Conservation (phyloP, 2,113 vertebrate species). For the Blennius ocellaris region DNA sequence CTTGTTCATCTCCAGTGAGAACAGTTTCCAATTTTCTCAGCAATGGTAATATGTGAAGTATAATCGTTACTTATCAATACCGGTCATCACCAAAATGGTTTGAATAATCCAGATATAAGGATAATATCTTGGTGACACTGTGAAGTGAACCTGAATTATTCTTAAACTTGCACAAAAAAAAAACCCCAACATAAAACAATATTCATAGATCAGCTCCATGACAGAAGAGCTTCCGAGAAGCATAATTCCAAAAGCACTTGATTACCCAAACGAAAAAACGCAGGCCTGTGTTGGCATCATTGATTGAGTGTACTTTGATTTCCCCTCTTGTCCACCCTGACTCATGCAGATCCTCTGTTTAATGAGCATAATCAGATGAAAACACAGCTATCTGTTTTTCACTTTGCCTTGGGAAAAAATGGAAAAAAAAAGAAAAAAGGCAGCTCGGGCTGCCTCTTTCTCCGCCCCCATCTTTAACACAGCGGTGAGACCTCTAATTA, state of each 20-base stretch:
- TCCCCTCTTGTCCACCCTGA: conserved; percentile 40
- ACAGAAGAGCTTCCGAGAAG: not conserved
- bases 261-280: not conserved
- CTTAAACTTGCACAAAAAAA: not conserved
- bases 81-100: too few relatives aligned
- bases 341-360: conserved; percentile 67
- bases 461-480: conserved; percentile 88
- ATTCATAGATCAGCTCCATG: conserved; percentile 4
- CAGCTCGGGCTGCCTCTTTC: conserved; percentile 74
- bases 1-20: too few relatives aligned
- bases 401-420: conserved; percentile 78
- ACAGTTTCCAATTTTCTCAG: too few relatives aligned
- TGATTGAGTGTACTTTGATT: conserved; percentile 24
- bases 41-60: too few relatives aligned
- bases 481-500: conserved; percentile 94
- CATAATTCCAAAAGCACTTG: conserved; percentile 26
- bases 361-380: conserved; percentile 96
- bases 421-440: too few relatives aligned
- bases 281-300: conserved; percentile 19
- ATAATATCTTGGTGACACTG: not conserved
- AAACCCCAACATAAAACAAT: not conserved
- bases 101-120: not conserved
- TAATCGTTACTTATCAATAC: too few relatives aligned
- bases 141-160: not conserved
- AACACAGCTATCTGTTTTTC: conserved; percentile 95